These are phyloP conservation scores for Rhynchotus rufescens DNA, from an alignment of 2,797 vertebrate species.

Conservation along the genomic window DNA sequence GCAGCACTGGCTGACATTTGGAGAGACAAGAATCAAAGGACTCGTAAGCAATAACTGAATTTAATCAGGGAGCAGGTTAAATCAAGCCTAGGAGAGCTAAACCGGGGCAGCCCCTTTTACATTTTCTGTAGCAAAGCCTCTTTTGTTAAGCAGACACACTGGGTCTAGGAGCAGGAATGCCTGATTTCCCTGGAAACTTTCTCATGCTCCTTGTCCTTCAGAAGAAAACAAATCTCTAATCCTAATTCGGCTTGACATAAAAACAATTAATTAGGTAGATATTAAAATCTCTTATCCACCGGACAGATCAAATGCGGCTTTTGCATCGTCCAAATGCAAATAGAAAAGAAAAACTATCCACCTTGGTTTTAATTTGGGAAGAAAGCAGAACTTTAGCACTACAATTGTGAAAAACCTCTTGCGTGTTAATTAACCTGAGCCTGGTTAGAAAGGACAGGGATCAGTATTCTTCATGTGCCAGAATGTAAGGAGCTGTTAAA, in stretches of 20 bases:
- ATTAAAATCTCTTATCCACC: neutral
- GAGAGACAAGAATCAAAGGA: neutral
- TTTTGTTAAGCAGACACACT: neutral
- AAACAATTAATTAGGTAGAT: neutral
- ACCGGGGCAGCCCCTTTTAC: neutral
- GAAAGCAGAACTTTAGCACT: neutral
- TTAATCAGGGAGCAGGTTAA: neutral
- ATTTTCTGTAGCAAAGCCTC: neutral
- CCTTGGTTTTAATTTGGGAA: neutral
- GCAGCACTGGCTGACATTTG: accelerated
- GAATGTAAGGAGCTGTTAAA: neutral
- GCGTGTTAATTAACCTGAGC: neutral
- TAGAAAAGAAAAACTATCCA: neutral
- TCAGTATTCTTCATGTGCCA: accelerated
- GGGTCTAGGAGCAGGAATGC: neutral
- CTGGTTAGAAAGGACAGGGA: neutral
- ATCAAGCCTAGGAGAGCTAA: neutral
- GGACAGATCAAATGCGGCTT: neutral
- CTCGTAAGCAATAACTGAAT: neutral
- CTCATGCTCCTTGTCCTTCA: neutral
- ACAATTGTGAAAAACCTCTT: neutral
- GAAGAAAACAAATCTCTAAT: neutral
- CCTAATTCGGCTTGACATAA: neutral
- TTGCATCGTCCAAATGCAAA: neutral
- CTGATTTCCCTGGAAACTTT: neutral